Percentiles rank a stretch among this genome's conserved stretches.
These are phyloP conservation scores for Elaeidobius kamerunicus DNA, from an alignment of 2,888 invertebrate genomes.

Conservation along the genomic window DNA sequence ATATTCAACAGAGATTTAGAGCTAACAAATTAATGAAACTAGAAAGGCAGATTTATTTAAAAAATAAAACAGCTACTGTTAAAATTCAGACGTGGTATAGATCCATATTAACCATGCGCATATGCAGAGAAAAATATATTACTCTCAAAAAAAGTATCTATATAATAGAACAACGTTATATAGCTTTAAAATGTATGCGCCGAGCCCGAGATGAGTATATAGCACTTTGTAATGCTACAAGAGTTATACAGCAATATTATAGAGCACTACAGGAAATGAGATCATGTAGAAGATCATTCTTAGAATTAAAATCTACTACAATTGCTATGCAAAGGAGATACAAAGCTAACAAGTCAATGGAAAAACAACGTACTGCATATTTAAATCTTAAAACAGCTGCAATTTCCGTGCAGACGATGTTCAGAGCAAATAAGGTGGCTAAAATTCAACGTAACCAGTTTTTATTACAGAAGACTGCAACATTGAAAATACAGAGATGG, in stretches of 20 bases:
- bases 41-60: conserved; percentile 1
- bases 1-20: conserved; percentile 46
- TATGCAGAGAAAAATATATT: conserved; percentile 26
- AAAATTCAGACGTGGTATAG: conserved; percentile 1
- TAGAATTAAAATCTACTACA: conserved; percentile 46
- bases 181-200: conserved; percentile 45
- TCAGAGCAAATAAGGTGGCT: conserved; percentile 28
- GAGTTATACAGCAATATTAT: conserved; percentile 51
- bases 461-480: conserved; percentile 3
- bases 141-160: conserved; percentile 32
- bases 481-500: conserved; percentile 18
- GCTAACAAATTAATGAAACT: conserved; percentile 31
- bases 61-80: conserved; percentile 4
- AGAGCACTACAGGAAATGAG: conserved; percentile 50
- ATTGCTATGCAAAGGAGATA: conserved; percentile 3
- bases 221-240: conserved; percentile 45
- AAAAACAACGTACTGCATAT: conserved; percentile 42
- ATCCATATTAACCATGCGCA: conserved; percentile 28
- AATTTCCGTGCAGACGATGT: conserved; percentile 28
- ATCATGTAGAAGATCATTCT: conserved; percentile 46
- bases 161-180: conserved; percentile 45
- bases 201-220: conserved; percentile 43
- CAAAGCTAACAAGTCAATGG: conserved; percentile 31
- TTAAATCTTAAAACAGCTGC: conserved; percentile 40
- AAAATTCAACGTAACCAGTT: conserved; percentile 24